phyloP scores from a whole-genome alignment of 2,113 vertebrate genomes.

The Alethe castanea region DNA sequence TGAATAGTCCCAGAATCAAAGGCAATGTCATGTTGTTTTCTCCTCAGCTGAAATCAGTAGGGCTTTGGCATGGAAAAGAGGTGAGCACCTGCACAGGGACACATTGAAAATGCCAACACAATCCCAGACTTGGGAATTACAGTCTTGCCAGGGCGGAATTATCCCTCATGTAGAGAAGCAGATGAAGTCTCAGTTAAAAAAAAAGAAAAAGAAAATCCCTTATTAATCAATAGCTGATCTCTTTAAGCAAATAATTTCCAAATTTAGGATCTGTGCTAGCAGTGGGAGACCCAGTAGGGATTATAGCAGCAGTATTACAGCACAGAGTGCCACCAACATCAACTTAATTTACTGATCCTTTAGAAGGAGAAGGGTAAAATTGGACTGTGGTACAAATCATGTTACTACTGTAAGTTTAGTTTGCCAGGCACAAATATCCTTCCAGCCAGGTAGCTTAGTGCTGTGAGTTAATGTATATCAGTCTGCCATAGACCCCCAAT shows the following conservation, averaged over 20 bases:
- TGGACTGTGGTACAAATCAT: slow-evolving; percentile 35
- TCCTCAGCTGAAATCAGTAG: neutral
- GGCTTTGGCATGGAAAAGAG: neutral
- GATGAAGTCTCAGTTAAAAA: neutral
- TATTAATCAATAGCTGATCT: slow-evolving; percentile 45
- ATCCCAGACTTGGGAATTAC: neutral
- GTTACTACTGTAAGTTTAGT: slow-evolving; percentile 22
- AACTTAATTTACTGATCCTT: slow-evolving; percentile 41
- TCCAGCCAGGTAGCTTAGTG: slow-evolving; percentile 8
- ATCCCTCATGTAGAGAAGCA: neutral
- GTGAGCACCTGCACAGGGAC: neutral
- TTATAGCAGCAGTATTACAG: slow-evolving; percentile 21
- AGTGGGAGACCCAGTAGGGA: neutral
- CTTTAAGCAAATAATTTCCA: slow-evolving; percentile 42
- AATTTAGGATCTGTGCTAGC: slow-evolving; percentile 32
- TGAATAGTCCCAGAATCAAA: neutral
- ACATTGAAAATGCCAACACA: neutral
- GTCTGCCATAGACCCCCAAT: neutral
- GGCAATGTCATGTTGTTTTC: neutral
- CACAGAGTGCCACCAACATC: neutral
- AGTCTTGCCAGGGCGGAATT: neutral
- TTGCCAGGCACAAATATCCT: slow-evolving; percentile 32
- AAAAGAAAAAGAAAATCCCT: neutral
- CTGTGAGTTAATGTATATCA: slow-evolving; percentile 20
- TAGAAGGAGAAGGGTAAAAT: slow-evolving; percentile 10